Evolutionary conservation across 92 coral and sea anemone species (phyloP).

Genomic region (Blastomussa wellsi): DNA sequence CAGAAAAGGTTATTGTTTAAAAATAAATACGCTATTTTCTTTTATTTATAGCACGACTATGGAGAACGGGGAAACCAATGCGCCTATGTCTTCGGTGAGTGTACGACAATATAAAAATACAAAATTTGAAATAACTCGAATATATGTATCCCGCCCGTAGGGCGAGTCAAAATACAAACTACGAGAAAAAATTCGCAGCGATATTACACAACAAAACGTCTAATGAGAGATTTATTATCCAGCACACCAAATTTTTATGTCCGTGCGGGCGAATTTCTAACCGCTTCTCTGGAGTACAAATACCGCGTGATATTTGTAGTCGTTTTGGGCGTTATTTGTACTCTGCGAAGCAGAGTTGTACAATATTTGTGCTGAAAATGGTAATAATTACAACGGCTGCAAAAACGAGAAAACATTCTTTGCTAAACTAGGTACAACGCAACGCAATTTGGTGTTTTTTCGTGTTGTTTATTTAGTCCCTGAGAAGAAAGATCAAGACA

Average conservation of each 20-base stretch:
- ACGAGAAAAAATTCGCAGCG: not conserved
- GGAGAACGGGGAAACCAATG: conserved; percentile 28
- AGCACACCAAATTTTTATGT: no score
- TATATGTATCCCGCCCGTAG: no score
- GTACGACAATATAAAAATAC: not conserved
- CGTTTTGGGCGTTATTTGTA: no score
- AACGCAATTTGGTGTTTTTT: not conserved
- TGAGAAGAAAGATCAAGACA: conserved; percentile 33
- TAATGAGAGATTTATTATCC: no score
- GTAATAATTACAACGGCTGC: not conserved
- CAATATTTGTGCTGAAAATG: no score
- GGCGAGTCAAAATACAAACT: not conserved
- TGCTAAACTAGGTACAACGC: not conserved
- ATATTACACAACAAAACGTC: no score
- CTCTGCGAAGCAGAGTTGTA: no score
- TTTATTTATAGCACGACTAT: conserved; percentile 7
- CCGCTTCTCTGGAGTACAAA: no score
- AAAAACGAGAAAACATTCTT: not conserved
- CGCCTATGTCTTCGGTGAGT: conserved; percentile 34
- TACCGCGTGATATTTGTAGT: no score
- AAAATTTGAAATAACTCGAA: not conserved
- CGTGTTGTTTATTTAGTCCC: conserved; percentile 11
- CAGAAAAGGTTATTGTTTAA: not conserved
- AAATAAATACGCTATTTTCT: not conserved
- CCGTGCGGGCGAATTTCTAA: no score